These are phyloP conservation scores for Oxyruncus cristatus DNA, from an alignment of 2,113 vertebrate genomes.

Conservation along the genomic window DNA sequence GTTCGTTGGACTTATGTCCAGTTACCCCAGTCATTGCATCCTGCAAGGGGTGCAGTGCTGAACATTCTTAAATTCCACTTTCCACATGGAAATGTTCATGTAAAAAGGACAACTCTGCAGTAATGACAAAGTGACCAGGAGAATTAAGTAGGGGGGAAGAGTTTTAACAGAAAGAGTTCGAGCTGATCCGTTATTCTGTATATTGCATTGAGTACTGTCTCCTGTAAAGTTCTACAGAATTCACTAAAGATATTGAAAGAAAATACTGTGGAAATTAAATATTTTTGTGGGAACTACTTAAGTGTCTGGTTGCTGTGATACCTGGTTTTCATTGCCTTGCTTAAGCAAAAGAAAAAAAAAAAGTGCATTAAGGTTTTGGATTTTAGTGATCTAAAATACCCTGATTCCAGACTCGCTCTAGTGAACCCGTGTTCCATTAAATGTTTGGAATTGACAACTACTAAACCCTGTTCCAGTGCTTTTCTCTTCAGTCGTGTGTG, in stretches of 20 bases:
- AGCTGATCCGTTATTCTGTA: conserved; percentile 13
- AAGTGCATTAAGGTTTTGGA: not conserved
- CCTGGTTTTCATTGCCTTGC: not conserved
- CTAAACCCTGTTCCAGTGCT: conserved; percentile 53
- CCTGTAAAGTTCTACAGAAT: conserved; percentile 59
- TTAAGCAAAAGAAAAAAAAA: conserved; percentile 24
- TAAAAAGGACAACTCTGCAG: not conserved
- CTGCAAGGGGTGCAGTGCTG: not conserved
- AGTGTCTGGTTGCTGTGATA: conserved; percentile 45
- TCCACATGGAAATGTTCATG: conserved; percentile 4
- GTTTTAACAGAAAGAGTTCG: not conserved
- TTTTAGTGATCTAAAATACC: not conserved
- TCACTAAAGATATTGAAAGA: conserved; percentile 34
- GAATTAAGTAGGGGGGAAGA: not conserved
- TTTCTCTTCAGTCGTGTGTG: not conserved
- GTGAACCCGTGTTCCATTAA: conserved; percentile 64
- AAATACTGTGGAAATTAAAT: conserved; percentile 58
- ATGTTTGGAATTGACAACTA: conserved; percentile 65
- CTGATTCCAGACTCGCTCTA: conserved; percentile 34
- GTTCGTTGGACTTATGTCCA: conserved; percentile 50
- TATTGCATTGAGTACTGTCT: conserved; percentile 45
- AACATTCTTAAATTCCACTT: conserved; percentile 1
- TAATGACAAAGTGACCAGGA: not conserved
- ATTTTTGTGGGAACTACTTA: conserved; percentile 60
- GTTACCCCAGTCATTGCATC: conserved; percentile 14